phyloP scores from a whole-genome alignment of 2,113 vertebrate genomes.

The Crotalus viridis region DNA sequence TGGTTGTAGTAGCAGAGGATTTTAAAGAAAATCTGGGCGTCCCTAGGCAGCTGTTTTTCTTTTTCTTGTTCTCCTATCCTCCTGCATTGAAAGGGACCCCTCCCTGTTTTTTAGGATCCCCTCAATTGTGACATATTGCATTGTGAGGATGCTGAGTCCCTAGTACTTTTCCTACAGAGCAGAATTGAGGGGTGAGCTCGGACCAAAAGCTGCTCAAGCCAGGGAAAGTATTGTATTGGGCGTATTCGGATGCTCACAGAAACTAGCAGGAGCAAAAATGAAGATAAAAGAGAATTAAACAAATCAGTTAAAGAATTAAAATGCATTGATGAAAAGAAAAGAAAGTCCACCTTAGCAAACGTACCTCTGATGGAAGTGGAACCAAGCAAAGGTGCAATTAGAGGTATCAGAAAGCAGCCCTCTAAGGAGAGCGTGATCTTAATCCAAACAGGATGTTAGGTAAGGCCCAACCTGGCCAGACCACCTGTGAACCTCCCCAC shows the following conservation, averaged over 20 bases:
- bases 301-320: background rate
- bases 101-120: background rate
- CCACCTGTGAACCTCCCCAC: background rate
- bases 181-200: background rate
- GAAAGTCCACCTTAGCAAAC: background rate
- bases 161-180: background rate
- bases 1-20: background rate
- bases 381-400: background rate
- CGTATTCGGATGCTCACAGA: background rate
- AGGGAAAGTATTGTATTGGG: background rate
- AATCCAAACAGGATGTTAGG: background rate
- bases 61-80: background rate
- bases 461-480: background rate
- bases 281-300: background rate
- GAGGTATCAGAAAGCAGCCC: background rate
- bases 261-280: background rate
- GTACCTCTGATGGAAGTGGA: background rate
- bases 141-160: background rate
- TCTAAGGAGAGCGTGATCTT: accelerated
- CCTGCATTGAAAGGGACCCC: background rate
- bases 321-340: background rate
- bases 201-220: background rate
- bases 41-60: background rate
- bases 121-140: background rate
- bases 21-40: background rate